A percentile compares a stretch with the other conserved stretches of the same genome.
phyloP scores from a whole-genome alignment of 2,888 invertebrate species.

The Vanessa cardui region DNA sequence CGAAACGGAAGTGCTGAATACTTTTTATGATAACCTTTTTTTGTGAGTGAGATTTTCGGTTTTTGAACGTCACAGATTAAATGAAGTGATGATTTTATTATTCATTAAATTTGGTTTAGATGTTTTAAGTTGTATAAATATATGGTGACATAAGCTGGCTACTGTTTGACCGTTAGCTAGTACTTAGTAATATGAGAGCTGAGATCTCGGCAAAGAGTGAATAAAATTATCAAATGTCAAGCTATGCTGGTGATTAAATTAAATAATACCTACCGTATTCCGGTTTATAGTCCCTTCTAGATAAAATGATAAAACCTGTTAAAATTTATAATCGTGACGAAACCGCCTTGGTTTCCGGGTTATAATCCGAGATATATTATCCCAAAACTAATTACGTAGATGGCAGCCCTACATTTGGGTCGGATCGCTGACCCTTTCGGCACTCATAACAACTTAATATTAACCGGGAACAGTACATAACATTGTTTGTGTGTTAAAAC shows the following conservation, averaged over 20 bases:
- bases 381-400: conserved; percentile 9
- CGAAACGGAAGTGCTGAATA: not conserved
- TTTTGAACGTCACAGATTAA: too few species aligned
- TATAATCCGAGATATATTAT: conserved; percentile 6
- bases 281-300: not conserved
- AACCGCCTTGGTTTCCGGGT: not conserved
- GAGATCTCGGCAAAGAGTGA: too few species aligned
- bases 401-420: conserved; percentile 29
- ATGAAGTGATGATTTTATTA: too few species aligned
- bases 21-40: not conserved
- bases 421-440: conserved; percentile 45
- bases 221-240: too few species aligned
- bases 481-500: conserved; percentile 37
- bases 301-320: not conserved
- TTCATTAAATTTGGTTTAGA: too few species aligned
- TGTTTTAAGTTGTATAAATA: too few species aligned
- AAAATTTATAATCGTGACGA: conserved; percentile 1
- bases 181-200: too few species aligned
- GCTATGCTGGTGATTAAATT: too few species aligned
- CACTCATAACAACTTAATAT: conserved; percentile 35
- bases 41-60: not conserved
- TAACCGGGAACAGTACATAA: conserved; percentile 27
- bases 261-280: too few species aligned
- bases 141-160: too few species aligned
- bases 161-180: too few species aligned